Evolutionary conservation across 1,140 invertebrate species (phyloP).

Genomic region (Drosophila gunungcola): DNA sequence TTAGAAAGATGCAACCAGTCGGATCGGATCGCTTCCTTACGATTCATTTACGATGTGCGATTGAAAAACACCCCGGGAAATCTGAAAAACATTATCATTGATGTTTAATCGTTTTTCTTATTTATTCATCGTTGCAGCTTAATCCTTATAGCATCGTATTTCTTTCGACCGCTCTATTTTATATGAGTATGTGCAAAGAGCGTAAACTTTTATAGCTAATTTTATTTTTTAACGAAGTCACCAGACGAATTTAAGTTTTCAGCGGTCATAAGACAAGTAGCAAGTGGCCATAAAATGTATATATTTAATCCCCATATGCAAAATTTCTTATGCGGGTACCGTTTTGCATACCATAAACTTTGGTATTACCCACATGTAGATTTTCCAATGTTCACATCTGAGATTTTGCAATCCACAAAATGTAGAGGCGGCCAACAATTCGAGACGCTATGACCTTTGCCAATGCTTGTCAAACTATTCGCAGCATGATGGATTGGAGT

Average conservation of each 20-base stretch:
- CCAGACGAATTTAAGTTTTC: not conserved
- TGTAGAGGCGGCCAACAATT: conserved; percentile 23
- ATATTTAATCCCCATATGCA: conserved; percentile 43
- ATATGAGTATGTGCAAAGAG: not conserved
- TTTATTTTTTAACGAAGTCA: not conserved
- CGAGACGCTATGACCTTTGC: conserved; percentile 36
- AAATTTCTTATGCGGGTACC: conserved; percentile 28
- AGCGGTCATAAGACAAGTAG: conserved; percentile 15
- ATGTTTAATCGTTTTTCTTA: conserved; percentile 24
- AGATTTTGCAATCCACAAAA: conserved; percentile 28
- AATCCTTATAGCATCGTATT: conserved; percentile 12
- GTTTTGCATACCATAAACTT: conserved; percentile 44
- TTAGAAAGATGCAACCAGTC: conserved; percentile 63
- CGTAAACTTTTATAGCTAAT: conserved; percentile 4
- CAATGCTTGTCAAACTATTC: conserved; percentile 36
- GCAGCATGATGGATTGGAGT: conserved; percentile 40
- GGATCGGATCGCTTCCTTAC: conserved; percentile 1
- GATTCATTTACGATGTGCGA: conserved; percentile 46
- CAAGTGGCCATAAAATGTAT: conserved; percentile 18
- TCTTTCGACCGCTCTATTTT: conserved; percentile 8
- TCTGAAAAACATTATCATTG: conserved; percentile 18
- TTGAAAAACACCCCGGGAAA: conserved; percentile 17
- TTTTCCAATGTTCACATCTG: conserved; percentile 1
- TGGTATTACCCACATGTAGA: conserved; percentile 43
- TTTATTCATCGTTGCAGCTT: conserved; percentile 21